Evolutionary conservation across 1,140 invertebrate species (phyloP).

Genomic region (Hylaeus anthracinus): DNA sequence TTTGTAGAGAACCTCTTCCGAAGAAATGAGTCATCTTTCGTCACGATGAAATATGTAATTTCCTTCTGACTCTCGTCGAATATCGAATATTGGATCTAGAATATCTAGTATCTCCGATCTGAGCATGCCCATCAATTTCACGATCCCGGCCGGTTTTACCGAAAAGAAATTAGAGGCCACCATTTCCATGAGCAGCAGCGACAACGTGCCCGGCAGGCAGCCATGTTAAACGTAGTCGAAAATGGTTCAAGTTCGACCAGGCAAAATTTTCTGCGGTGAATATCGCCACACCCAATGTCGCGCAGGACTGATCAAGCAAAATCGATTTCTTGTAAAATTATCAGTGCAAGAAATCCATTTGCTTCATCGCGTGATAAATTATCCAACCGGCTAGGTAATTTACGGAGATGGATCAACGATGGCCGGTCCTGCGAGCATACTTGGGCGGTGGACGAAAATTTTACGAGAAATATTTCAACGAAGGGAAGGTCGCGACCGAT

Average conservation of each 20-base stretch:
- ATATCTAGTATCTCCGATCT: not conserved
- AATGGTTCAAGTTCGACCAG: conserved; percentile 46
- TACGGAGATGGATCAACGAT: conserved; percentile 3
- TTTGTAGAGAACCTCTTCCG: conserved; percentile 21
- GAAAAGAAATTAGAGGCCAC: conserved; percentile 29
- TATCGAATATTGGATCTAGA: no score
- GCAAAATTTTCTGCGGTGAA: conserved; percentile 29
- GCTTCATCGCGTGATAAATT: not conserved
- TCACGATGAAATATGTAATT: conserved; percentile 7
- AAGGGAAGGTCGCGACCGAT: no score
- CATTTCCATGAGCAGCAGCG: conserved; percentile 51
- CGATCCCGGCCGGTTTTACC: not conserved
- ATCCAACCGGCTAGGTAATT: conserved; percentile 13
- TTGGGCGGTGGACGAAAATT: conserved; percentile 6
- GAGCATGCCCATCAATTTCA: not conserved
- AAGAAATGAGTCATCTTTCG: conserved; percentile 36
- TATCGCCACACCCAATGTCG: conserved; percentile 41
- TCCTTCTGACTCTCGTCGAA: not conserved
- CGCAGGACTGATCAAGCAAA: not conserved
- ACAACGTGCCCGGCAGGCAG: conserved; percentile 58
- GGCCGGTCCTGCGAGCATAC: conserved; percentile 12
- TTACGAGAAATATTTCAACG: not conserved
- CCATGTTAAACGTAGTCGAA: conserved; percentile 60
- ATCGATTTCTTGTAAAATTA: not conserved
- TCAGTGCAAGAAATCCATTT: not conserved